Evolutionary conservation across 1,140 invertebrate genomes (phyloP).

Genomic region (Nomia melanderi): DNA sequence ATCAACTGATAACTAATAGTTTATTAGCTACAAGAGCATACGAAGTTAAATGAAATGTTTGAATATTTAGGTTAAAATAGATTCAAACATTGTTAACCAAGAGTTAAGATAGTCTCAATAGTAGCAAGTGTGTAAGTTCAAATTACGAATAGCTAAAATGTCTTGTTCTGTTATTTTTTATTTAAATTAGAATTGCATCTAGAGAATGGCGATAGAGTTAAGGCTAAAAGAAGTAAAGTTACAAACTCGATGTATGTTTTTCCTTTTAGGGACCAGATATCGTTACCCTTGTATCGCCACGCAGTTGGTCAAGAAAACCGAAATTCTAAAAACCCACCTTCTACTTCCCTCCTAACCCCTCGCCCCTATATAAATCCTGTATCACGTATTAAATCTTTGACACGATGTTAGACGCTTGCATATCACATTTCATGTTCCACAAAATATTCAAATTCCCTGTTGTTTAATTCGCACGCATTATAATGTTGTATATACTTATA

Average conservation of each 20-base stretch:
- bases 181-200: not conserved
- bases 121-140: no score
- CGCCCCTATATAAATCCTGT: no score
- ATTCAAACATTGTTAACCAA: no score
- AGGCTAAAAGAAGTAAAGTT: conserved; percentile 5
- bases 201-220: conserved; percentile 4
- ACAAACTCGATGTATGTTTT: conserved; percentile 55
- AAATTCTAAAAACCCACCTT: conserved; percentile 60
- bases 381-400: no score
- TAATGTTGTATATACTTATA: conserved; percentile 33
- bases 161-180: no score
- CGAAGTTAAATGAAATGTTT: no score
- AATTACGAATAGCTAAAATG: no score
- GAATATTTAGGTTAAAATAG: no score
- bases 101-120: no score
- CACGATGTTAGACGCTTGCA: no score
- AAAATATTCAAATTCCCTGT: conserved; percentile 4
- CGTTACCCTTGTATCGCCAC: conserved; percentile 74
- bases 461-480: conserved; percentile 11
- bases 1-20: no score
- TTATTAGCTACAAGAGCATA: no score
- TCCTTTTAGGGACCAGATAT: conserved; percentile 75
- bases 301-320: conserved; percentile 74
- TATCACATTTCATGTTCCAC: not conserved
- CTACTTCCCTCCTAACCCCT: not conserved